Evolutionary conservation across 2,797 vertebrate species (phyloP).

Genomic region (Discoglossus pictus): DNA sequence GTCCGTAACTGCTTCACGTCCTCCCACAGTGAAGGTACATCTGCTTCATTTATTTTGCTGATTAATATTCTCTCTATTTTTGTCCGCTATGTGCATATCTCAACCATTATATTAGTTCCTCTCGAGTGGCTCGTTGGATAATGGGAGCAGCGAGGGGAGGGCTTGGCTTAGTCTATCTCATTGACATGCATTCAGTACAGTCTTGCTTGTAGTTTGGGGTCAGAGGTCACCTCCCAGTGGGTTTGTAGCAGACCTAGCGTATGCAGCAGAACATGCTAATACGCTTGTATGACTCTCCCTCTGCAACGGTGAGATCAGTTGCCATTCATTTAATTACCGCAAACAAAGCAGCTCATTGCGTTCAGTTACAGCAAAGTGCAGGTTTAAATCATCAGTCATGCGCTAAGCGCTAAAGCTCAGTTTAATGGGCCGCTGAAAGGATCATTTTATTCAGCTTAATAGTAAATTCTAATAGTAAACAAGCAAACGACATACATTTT

Average conservation of each 20-base stretch:
- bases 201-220: conserved; percentile 70
- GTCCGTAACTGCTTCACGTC: neutral
- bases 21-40: conserved; percentile 58
- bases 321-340: conserved; percentile 84
- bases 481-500: too few species aligned
- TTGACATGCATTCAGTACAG: conserved; percentile 70
- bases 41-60: conserved; percentile 88
- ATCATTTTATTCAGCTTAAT: too few species aligned
- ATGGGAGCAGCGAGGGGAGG: conserved; percentile 66
- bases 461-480: too few species aligned
- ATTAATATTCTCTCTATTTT: conserved; percentile 59
- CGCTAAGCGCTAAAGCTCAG: too few species aligned
- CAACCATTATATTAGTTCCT: conserved; percentile 77
- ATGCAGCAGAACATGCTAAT: conserved; percentile 76
- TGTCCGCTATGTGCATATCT: conserved; percentile 66
- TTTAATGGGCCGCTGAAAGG: too few species aligned
- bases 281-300: conserved; percentile 69
- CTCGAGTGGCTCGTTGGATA: conserved; percentile 65
- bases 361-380: conserved; percentile 55
- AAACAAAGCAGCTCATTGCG: conserved; percentile 70
- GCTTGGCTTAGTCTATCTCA: conserved; percentile 58
- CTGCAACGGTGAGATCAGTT: conserved; percentile 64
- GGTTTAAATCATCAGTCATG: conserved; percentile 42
- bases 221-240: conserved; percentile 72
- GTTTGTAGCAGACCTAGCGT: conserved; percentile 58